These are phyloP conservation scores for Aleadryas rufinucha DNA, from an alignment of 2,113 vertebrate species.

Conservation along the genomic window DNA sequence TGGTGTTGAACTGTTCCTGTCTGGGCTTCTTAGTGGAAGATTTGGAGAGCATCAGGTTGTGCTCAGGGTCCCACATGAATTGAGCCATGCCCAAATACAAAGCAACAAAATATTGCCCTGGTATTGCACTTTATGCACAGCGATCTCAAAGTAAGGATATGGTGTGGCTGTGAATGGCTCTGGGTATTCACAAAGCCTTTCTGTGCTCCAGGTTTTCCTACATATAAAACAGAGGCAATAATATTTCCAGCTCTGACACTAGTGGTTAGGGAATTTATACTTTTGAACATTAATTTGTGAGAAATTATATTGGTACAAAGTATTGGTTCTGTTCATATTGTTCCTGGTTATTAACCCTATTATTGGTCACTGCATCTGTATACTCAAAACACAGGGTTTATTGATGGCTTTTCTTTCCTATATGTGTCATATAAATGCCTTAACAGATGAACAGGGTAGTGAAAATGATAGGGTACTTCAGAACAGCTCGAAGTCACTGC, in stretches of 20 bases:
- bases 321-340: slow-evolving; percentile 35
- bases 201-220: neutral
- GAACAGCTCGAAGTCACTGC: slow-evolving; percentile 24
- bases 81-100: neutral
- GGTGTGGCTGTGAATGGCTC: neutral
- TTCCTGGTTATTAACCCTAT: slow-evolving; percentile 57
- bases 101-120: neutral
- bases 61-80: neutral
- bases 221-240: neutral
- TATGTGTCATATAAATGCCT: slow-evolving; percentile 71
- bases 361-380: slow-evolving; percentile 53
- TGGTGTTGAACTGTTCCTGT: neutral
- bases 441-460: slow-evolving; percentile 68
- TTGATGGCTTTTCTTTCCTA: slow-evolving; percentile 72
- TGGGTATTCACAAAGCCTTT: neutral
- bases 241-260: neutral
- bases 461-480: slow-evolving; percentile 54
- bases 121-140: neutral
- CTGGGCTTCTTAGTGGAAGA: neutral
- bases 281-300: slow-evolving; percentile 7
- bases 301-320: slow-evolving; percentile 12
- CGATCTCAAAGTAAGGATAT: neutral
- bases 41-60: neutral
- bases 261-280: neutral
- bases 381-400: slow-evolving; percentile 57